Conservation (phyloP, 2,888 invertebrate species). For the Sycophila texana region DNA sequence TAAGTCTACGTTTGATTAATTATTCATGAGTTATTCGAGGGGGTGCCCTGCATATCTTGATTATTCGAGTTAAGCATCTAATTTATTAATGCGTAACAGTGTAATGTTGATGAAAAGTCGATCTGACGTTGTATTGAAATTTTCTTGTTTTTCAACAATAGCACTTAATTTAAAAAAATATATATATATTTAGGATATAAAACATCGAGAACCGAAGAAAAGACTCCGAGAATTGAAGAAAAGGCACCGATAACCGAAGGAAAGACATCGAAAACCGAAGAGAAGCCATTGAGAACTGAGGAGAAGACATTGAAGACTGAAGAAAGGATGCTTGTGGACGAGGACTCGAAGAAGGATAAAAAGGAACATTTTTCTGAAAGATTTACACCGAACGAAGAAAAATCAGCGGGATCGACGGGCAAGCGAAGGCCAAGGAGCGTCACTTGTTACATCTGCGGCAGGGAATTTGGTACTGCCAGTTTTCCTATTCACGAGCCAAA, state of each 20-base stretch:
- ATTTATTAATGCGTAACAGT: too few relatives aligned
- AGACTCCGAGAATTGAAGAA: neutral
- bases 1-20: too few relatives aligned
- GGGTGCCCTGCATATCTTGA: too few relatives aligned
- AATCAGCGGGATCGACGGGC: slow-evolving; percentile 20
- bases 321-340: neutral
- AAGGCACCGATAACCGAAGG: too few relatives aligned
- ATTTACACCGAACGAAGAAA: slow-evolving; percentile 28
- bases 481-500: slow-evolving; percentile 82
- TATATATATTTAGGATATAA: too few relatives aligned
- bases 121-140: too few relatives aligned
- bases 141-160: too few relatives aligned
- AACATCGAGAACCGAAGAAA: neutral
- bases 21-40: too few relatives aligned
- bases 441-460: slow-evolving; percentile 81
- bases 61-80: too few relatives aligned
- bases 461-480: slow-evolving; percentile 82
- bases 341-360: neutral
- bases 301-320: neutral
- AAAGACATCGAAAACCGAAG: neutral
- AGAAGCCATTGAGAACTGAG: neutral
- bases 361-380: neutral
- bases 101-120: too few relatives aligned
- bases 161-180: too few relatives aligned
- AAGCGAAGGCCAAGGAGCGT: slow-evolving; percentile 70